Percentiles rank a stretch among this genome's conserved stretches.
These are phyloP conservation scores for Fabriciana adippe DNA, from an alignment of 2,888 invertebrate species.

Conservation along the genomic window DNA sequence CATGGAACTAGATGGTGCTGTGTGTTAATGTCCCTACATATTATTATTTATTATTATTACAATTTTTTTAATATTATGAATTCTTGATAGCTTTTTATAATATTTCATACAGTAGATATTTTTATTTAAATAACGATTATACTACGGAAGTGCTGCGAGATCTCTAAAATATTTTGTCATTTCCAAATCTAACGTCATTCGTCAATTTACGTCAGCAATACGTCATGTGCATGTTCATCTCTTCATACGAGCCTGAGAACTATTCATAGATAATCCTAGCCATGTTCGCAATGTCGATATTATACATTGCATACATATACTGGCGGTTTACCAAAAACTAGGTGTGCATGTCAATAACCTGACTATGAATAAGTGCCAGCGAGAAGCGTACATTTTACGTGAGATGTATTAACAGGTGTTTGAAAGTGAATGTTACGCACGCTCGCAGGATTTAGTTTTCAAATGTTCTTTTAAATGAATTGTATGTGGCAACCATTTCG, in stretches of 20 bases:
- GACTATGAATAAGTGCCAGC: slow-evolving; percentile 29
- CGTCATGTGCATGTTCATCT: not conserved
- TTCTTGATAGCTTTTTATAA: too few relatives aligned
- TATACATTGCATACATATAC: slow-evolving; percentile 32
- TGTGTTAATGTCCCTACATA: too few relatives aligned
- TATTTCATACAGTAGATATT: too few relatives aligned
- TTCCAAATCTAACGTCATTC: not conserved
- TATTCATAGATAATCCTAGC: slow-evolving; percentile 35
- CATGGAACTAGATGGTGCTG: too few relatives aligned
- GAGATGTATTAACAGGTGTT: slow-evolving; percentile 4
- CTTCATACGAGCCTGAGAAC: slow-evolving; percentile 22
- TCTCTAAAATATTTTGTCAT: not conserved
- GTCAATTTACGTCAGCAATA: not conserved
- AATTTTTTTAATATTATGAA: too few relatives aligned
- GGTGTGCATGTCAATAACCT: slow-evolving; percentile 42
- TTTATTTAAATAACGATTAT: too few relatives aligned
- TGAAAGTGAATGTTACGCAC: too few relatives aligned
- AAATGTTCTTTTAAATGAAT: too few relatives aligned
- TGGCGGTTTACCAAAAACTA: slow-evolving; percentile 39
- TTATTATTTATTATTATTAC: too few relatives aligned
- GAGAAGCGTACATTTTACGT: slow-evolving; percentile 2
- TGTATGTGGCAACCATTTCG: too few relatives aligned
- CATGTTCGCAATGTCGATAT: slow-evolving; percentile 31
- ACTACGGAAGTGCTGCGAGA: too few relatives aligned
- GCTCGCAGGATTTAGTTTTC: too few relatives aligned